These are phyloP conservation scores for Pseudopodoces humilis DNA, from an alignment of 2,113 vertebrate species.

Conservation along the genomic window DNA sequence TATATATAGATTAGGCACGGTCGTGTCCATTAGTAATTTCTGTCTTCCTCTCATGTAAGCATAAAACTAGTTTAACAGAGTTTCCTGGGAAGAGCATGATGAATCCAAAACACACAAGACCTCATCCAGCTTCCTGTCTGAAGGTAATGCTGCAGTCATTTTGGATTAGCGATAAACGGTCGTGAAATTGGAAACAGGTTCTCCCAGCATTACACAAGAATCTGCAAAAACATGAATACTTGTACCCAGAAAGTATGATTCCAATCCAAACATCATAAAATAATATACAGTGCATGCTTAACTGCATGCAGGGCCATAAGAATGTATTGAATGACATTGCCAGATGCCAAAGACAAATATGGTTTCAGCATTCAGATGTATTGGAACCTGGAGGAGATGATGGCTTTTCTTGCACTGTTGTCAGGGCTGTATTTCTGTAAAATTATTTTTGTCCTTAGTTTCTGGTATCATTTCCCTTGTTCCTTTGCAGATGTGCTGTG, in stretches of 20 bases:
- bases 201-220: slow-evolving; percentile 72
- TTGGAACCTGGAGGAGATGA: slow-evolving; percentile 39
- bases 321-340: slow-evolving; percentile 77
- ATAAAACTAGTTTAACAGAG: slow-evolving; percentile 71
- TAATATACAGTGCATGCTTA: slow-evolving; percentile 78
- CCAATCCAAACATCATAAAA: slow-evolving; percentile 83
- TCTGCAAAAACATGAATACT: slow-evolving; percentile 75
- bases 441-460: neutral
- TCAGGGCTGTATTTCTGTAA: slow-evolving; percentile 29
- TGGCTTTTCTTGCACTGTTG: slow-evolving; percentile 42
- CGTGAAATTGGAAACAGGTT: slow-evolving; percentile 80
- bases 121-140: slow-evolving; percentile 76
- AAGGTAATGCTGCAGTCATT: slow-evolving; percentile 78
- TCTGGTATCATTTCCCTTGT: slow-evolving; percentile 13
- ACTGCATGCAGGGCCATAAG: slow-evolving; percentile 62
- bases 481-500: neutral
- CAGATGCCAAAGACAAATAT: slow-evolving; percentile 75
- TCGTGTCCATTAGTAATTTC: slow-evolving; percentile 63
- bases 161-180: slow-evolving; percentile 79
- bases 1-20: slow-evolving; percentile 69
- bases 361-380: slow-evolving; percentile 59
- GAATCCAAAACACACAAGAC: slow-evolving; percentile 74
- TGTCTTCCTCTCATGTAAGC: slow-evolving; percentile 60
- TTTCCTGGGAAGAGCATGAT: slow-evolving; percentile 69
- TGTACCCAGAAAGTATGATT: slow-evolving; percentile 77